phyloP scores from a whole-genome alignment of 1,140 invertebrate species.

The Varroa destructor region DNA sequence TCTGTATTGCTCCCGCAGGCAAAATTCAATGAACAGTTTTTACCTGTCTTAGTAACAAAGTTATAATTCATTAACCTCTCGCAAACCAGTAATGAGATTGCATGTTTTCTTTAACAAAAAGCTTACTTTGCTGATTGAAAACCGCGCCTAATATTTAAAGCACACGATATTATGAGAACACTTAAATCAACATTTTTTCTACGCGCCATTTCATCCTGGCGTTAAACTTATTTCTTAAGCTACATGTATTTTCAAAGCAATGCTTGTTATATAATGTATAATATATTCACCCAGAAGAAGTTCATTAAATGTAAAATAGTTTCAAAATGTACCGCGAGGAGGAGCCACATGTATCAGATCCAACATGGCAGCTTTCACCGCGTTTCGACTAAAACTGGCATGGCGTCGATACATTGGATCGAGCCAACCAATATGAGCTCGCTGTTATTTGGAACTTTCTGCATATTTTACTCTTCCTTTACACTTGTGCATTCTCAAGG shows the following conservation, averaged over 20 bases:
- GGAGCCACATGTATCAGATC: constrained; percentile 2
- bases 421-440: not conserved
- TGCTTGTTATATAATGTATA: too few species aligned
- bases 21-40: not conserved
- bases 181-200: too few species aligned
- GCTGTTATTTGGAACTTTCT: not conserved
- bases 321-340: constrained; percentile 5
- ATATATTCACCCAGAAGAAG: not conserved
- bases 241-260: too few species aligned
- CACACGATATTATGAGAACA: too few species aligned
- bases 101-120: not conserved
- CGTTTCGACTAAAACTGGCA: not conserved
- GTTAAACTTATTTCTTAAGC: too few species aligned
- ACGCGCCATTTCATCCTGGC: too few species aligned
- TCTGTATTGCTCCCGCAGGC: not conserved
- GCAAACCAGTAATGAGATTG: not conserved
- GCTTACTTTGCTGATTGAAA: not conserved
- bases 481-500: not conserved
- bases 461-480: not conserved
- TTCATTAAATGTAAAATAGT: not conserved
- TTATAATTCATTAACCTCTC: too few species aligned
- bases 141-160: not conserved
- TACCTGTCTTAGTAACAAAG: not conserved
- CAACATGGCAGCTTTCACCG: not conserved
- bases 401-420: not conserved